A percentile compares a stretch with the other conserved stretches of the same genome.
These are phyloP conservation scores for Coptodon rendalli DNA, from an alignment of 2,113 vertebrate genomes.

Conservation along the genomic window DNA sequence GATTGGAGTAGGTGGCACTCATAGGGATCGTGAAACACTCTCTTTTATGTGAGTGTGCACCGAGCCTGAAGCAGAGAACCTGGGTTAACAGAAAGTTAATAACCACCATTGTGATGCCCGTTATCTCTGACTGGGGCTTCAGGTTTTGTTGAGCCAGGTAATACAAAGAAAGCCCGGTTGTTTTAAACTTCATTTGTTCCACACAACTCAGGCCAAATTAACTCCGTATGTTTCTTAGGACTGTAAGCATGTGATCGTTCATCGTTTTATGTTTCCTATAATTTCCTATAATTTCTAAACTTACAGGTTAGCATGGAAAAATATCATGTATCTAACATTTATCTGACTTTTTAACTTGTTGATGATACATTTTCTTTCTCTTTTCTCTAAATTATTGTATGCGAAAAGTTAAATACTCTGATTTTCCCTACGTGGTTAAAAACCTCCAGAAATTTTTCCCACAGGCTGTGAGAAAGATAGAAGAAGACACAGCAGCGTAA, in stretches of 20 bases:
- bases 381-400: not conserved
- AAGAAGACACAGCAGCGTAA: not conserved
- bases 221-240: not conserved
- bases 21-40: accelerated
- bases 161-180: not conserved
- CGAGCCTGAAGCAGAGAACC: not conserved
- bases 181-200: not conserved
- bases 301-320: not conserved
- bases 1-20: not conserved
- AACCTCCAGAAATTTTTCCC: not conserved
- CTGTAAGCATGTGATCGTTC: not conserved
- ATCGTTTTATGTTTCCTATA: not conserved
- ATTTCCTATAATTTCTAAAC: not conserved
- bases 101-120: not conserved
- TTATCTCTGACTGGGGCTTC: not conserved
- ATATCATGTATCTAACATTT: not conserved
- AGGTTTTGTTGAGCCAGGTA: not conserved
- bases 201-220: not conserved
- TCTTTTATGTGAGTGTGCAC: not conserved
- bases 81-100: not conserved
- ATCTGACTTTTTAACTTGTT: not conserved
- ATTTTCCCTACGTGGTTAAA: not conserved
- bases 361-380: not conserved
- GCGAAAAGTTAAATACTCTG: accelerated
- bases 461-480: not conserved